A percentile compares a stretch with the other conserved stretches of the same genome.
phyloP scores from a whole-genome alignment of 1,140 invertebrate genomes.

The Pemphigus obesinymphae region DNA sequence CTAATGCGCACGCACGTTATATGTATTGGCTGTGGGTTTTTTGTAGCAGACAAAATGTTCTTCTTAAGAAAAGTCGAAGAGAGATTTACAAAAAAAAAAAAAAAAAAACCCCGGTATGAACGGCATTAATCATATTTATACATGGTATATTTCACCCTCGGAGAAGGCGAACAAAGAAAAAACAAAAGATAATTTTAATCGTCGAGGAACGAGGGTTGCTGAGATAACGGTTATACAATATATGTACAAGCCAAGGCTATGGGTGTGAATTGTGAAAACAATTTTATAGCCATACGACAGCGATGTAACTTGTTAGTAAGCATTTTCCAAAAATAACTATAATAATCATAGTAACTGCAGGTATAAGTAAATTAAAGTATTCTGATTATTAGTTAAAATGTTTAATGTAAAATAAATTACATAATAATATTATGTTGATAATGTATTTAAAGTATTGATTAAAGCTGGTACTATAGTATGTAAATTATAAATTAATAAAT shows the following conservation, averaged over 20 bases:
- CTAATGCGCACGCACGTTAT: background rate
- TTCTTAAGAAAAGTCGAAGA: background rate
- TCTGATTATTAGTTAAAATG: too few relatives aligned
- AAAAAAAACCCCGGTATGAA: background rate
- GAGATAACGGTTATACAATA: background rate
- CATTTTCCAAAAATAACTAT: too few relatives aligned
- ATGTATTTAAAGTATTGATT: too few relatives aligned
- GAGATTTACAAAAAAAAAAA: background rate
- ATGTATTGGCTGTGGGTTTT: background rate
- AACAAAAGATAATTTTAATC: slow-evolving; percentile 13
- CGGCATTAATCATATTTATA: background rate
- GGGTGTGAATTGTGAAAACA: background rate
- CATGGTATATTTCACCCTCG: background rate
- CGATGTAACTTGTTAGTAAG: too few relatives aligned
- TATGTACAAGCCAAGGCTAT: background rate
- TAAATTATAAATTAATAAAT: too few relatives aligned
- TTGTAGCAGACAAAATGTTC: background rate
- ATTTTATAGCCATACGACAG: background rate
- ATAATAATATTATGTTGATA: too few relatives aligned
- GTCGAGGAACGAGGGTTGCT: background rate
- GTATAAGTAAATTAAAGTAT: too few relatives aligned
- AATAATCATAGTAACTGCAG: too few relatives aligned
- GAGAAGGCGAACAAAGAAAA: background rate
- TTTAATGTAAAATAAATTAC: too few relatives aligned
- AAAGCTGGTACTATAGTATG: too few relatives aligned